A percentile compares a stretch with the other conserved stretches of the same genome.
Evolutionary conservation across 2,888 invertebrate species (phyloP).

Genomic region (Ophonus ardosiacus): DNA sequence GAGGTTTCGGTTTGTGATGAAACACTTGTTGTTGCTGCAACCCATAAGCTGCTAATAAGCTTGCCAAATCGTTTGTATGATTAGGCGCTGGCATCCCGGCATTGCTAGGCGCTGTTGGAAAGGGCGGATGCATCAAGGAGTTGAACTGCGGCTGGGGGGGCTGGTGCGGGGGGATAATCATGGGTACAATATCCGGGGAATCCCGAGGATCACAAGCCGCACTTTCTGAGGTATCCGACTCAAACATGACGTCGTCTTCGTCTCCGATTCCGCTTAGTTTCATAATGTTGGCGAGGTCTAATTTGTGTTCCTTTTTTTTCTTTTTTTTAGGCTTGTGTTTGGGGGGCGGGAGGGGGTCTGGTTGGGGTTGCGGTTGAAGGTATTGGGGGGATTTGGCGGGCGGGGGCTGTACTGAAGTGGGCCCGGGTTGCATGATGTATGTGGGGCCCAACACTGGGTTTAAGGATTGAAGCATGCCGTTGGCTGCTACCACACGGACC

Average conservation of each 20-base stretch:
- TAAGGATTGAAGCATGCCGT: conserved; percentile 79
- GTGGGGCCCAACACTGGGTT: conserved; percentile 73
- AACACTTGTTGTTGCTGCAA: background rate
- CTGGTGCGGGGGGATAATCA: conserved; percentile 18
- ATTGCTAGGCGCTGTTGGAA: background rate
- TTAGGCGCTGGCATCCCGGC: too few relatives aligned
- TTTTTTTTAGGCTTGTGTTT: conserved; percentile 78
- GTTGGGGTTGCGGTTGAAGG: background rate
- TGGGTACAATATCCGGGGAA: conserved; percentile 58
- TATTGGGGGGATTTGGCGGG: background rate
- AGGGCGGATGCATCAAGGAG: background rate
- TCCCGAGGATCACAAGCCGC: conserved; percentile 42
- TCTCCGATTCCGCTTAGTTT: conserved; percentile 84
- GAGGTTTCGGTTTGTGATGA: too few relatives aligned
- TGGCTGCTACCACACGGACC: conserved; percentile 80
- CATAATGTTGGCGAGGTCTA: conserved; percentile 86
- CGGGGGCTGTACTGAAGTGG: background rate
- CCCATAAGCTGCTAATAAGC: background rate
- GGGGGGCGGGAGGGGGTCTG: conserved; percentile 72
- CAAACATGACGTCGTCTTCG: conserved; percentile 80
- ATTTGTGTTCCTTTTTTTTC: conserved; percentile 78
- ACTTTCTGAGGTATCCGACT: conserved; percentile 73
- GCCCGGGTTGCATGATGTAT: conserved; percentile 9
- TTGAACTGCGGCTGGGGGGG: conserved; percentile 42
- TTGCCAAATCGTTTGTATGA: background rate